Evolutionary conservation across 2,113 vertebrate genomes (phyloP), one percentile per base, ranked within the genome.

Genomic region (Nestor notabilis): DNA sequence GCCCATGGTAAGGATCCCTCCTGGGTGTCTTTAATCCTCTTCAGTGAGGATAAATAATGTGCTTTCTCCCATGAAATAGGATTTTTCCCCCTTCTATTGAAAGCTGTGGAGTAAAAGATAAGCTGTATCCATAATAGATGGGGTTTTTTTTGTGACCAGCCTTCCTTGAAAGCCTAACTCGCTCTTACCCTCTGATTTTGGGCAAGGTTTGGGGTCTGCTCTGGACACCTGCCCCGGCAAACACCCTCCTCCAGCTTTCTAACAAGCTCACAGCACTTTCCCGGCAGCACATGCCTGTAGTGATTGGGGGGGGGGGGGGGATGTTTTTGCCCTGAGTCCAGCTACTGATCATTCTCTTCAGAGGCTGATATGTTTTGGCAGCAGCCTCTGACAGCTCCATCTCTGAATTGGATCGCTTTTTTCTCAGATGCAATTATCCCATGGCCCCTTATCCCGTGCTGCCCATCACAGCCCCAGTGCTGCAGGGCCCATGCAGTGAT

Each of bases 401-500:
- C 55, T 76, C 21, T 6, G 39, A 77, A 16, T 17, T 2, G 2
- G 28, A 16, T 24, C 58, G 56, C 11, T 58, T 65, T 71, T 64
- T 29, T 35, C 56, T 50, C 35, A 58, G 56, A 16, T 28, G 28
- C 25, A 35, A 10, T 33, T 53, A 46, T 16, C 39, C 31, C 37
- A 35, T 35, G 56, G 35, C 13, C 13, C 27, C 37, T 52, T 70
- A 43, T 21, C 44, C 37, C 56, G 6, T 1, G 7, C 43, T 2
- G 16, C 27, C 47, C 31, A 6, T 37, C 4, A 0, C 50, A 52
- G 50, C 19, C 28, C 50, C 0, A 1, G 29, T 23, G 47, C 20
- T 61, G 46, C 53, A 27, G 35, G 71, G 14, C 46, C 77, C 1
- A 0, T 27, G 25, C 65, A 46, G 64, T 0, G 4, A 14, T 2